Evolutionary conservation across 2,113 vertebrate species (phyloP).

Genomic region (Tor tambroides): DNA sequence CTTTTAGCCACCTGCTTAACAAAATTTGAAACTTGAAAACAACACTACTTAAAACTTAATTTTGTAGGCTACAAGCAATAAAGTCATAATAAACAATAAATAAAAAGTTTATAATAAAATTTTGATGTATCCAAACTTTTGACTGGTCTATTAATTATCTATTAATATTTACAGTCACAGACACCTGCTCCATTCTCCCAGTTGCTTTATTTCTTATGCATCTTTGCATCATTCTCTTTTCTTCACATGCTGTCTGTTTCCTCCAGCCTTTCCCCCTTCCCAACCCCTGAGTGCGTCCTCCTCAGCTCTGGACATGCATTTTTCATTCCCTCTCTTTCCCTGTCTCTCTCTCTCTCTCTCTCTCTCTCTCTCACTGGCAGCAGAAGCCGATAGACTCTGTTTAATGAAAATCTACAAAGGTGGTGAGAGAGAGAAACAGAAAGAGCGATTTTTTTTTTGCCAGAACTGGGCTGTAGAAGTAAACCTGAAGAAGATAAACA

Average conservation of each 20-base stretch:
- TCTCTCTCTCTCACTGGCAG: background rate
- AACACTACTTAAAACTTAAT: too few species aligned
- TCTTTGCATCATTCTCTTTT: background rate
- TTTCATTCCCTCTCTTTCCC: background rate
- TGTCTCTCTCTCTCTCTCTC: too few species aligned
- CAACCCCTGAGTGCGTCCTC: background rate
- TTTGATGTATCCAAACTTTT: background rate
- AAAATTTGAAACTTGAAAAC: too few species aligned
- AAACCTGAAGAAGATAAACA: slow-evolving; percentile 46
- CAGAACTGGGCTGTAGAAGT: slow-evolving; percentile 16
- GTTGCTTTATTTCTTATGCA: background rate
- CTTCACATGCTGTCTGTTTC: background rate
- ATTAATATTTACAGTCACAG: background rate
- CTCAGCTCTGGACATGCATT: background rate
- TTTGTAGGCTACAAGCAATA: background rate
- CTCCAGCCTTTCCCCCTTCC: background rate
- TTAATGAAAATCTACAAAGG: slow-evolving; percentile 20
- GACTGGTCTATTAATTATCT: background rate
- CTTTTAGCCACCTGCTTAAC: too few species aligned
- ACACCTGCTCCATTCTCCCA: background rate
- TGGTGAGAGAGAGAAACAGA: background rate
- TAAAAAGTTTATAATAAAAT: background rate
- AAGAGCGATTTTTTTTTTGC: background rate
- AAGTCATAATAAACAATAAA: too few species aligned
- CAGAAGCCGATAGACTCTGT: background rate